A percentile compares a stretch with the other conserved stretches of the same genome.
These are phyloP conservation scores for Leptothorax acervorum DNA, from an alignment of 2,888 invertebrate species.

Conservation along the genomic window DNA sequence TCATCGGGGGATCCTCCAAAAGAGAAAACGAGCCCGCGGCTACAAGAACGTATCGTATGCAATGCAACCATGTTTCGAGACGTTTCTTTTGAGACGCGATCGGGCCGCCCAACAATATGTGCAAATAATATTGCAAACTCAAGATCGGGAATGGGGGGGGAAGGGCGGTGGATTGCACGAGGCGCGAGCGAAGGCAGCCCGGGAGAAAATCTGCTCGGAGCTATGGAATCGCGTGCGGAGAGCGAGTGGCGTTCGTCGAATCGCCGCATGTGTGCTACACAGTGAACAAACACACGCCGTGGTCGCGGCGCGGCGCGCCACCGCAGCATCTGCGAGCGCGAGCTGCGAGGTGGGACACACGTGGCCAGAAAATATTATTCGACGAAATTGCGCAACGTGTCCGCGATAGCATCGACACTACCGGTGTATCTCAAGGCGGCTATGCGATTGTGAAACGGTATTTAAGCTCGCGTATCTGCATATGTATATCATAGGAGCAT, in stretches of 20 bases:
- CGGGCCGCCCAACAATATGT: constrained; percentile 53
- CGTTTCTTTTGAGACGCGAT: constrained; percentile 28
- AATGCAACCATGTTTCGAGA: constrained; percentile 36
- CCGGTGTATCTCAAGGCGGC: not conserved
- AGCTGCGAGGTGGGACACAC: constrained; percentile 18
- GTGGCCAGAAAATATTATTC: constrained; percentile 23
- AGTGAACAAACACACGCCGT: not conserved
- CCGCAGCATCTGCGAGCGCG: constrained; percentile 44
- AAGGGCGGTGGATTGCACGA: not conserved
- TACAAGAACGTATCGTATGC: constrained; percentile 1
- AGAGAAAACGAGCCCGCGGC: constrained; percentile 53
- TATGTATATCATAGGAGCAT: not conserved
- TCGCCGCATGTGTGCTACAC: constrained; percentile 4
- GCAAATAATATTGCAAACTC: constrained; percentile 53
- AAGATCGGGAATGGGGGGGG: constrained; percentile 18
- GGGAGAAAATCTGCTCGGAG: constrained; percentile 54
- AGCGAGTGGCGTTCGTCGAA: constrained; percentile 40
- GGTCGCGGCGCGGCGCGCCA: constrained; percentile 3
- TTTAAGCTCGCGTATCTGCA: not conserved
- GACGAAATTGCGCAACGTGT: constrained; percentile 29
- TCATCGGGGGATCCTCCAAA: not conserved
- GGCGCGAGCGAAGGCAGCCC: not conserved
- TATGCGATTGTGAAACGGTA: constrained; percentile 13
- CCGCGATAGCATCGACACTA: constrained; percentile 39
- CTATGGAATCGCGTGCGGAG: constrained; percentile 48